A percentile compares a stretch with the other conserved stretches of the same genome.
phyloP scores from a whole-genome alignment of 2,113 vertebrate species.

The Pogona vitticeps region DNA sequence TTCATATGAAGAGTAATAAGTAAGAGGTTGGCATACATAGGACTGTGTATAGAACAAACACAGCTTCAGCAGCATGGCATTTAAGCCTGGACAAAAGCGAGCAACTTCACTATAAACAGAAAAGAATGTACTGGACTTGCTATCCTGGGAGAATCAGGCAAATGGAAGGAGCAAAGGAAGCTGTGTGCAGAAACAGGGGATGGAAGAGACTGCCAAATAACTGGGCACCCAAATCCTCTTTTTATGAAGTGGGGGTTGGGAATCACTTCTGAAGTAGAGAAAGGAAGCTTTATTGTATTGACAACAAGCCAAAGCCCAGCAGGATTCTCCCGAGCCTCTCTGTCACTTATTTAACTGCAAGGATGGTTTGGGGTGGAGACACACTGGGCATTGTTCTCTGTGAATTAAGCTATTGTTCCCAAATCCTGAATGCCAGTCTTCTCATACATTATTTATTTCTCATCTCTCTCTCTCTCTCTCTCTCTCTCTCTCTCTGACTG shows the following conservation, averaged over 20 bases:
- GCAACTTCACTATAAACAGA: conserved; percentile 15
- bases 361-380: not conserved
- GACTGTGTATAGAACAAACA: not conserved
- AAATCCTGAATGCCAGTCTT: conserved; percentile 34
- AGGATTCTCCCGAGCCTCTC: not conserved
- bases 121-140: conserved; percentile 13
- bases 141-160: conserved; percentile 8
- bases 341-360: conserved; percentile 33
- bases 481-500: conserved; percentile 32
- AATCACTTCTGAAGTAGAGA: conserved; percentile 23
- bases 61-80: not conserved
- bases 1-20: not conserved
- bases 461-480: conserved; percentile 9
- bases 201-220: conserved; percentile 34
- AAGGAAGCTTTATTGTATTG: conserved; percentile 40
- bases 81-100: not conserved
- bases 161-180: conserved; percentile 1
- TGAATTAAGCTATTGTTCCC: conserved; percentile 58
- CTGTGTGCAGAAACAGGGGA: not conserved
- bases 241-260: conserved; percentile 16
- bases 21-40: conserved; percentile 1
- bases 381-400: conserved; percentile 37
- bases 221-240: conserved; percentile 48
- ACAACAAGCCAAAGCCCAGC: conserved; percentile 30
- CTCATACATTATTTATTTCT: conserved; percentile 58